Base-by-base conservation (phyloP, 2,113 vertebrate genomes). In the Lepidothrix coronata region DNA sequence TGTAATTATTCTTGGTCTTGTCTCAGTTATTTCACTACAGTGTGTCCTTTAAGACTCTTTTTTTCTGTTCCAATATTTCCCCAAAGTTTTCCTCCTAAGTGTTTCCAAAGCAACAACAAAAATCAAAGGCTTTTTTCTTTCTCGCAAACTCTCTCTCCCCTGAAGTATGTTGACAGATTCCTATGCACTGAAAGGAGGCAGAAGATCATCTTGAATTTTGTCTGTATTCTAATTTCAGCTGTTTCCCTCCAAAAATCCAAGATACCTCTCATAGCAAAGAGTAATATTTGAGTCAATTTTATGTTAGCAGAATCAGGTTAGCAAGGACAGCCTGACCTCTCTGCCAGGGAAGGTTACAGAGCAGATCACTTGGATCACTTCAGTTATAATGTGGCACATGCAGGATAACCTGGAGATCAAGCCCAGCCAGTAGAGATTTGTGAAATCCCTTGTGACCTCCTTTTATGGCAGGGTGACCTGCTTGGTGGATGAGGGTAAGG, bases 111-210 rank as follows among this genome's bases (percentile, higher is more conserved):
- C 19, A 59, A 52, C 7, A 17, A 48, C 27, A 63, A 75, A 89
- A 96, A 93, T 89, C 88, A 86, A 96, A 95, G 43, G 12, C 21
- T 75, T 89, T 89, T 87, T 84, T 82, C 55, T 87, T 85, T 76
- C 76, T 94, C 85, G 49, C 20, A 73, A 89, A 65, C 68, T 90
- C 66, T 77, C 25, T 55, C n/a, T 78, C 31, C 48, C 66, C 46
- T 94, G 70, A 15, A n/a, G 63, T 95, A 87, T 92, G 28, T 59
- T 91, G 72, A 80, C 80, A 90, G 85, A 95, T 94, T 94, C 83
- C 78, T 92, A 24, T 80, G 80, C 25, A 89, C 70, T 82, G 58
- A 84, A 39, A 92, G 58, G 71, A 96, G 96, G 90, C n/a, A 51
- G 74, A 95, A 85, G 54, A 85, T 83, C 66, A 68, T 83, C 54